phyloP scores from a whole-genome alignment of 2,888 invertebrate genomes.

The Tenthredo notha region DNA sequence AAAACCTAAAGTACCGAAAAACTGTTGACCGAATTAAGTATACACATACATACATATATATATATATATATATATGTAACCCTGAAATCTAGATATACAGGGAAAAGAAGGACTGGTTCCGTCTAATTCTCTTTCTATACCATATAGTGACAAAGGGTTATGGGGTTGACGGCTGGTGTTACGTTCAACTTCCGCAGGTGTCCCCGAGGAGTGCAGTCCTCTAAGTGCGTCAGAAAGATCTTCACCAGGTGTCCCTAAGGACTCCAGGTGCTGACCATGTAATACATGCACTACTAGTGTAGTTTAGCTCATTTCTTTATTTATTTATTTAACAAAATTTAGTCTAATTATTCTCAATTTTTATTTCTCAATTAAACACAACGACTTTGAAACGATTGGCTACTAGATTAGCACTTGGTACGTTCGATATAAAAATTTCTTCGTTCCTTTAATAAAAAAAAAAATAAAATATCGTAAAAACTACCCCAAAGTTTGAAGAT shows the following conservation, averaged over 20 bases:
- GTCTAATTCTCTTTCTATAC: background rate
- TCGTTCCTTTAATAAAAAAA: background rate
- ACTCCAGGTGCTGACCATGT: background rate
- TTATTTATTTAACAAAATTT: no score
- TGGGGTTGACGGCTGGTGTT: conserved; percentile 5
- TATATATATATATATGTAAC: background rate
- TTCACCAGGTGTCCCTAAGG: conserved; percentile 7
- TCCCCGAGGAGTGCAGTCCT: background rate
- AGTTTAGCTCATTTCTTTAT: background rate
- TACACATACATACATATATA: background rate
- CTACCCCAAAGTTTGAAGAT: no score
- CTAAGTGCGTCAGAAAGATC: background rate
- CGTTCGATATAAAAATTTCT: no score
- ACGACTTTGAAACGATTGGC: no score
- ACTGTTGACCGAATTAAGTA: background rate
- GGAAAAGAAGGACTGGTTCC: background rate
- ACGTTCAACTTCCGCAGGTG: conserved; percentile 39
- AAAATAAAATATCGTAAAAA: background rate
- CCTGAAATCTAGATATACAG: background rate
- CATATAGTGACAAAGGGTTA: conserved; percentile 23
- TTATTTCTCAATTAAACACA: no score
- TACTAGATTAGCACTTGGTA: no score
- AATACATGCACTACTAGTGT: background rate
- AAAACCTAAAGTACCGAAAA: background rate
- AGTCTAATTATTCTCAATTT: no score